phyloP scores from a whole-genome alignment of 2,888 invertebrate species.

The Clitarchus hookeri region DNA sequence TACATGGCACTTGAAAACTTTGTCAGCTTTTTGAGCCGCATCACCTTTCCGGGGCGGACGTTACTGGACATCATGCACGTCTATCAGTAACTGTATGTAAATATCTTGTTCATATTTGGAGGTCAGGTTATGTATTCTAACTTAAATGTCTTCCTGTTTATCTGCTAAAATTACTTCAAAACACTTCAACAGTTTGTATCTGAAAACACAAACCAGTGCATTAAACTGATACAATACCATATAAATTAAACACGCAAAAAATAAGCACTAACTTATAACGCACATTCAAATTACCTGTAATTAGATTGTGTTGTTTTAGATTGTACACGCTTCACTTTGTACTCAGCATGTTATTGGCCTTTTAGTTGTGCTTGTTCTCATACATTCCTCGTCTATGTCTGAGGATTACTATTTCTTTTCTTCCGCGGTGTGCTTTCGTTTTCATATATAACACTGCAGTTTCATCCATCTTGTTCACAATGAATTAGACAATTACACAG shows the following conservation, averaged over 20 bases:
- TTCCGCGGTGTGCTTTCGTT: neutral
- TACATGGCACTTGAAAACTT: neutral
- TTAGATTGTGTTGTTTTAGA: neutral
- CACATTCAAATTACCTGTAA: neutral
- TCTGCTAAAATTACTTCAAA: neutral
- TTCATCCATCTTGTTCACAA: neutral
- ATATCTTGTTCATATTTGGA: neutral
- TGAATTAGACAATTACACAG: neutral
- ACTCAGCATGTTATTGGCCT: neutral
- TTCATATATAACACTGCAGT: neutral
- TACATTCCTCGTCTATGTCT: neutral
- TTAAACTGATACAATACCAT: neutral
- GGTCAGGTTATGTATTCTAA: neutral
- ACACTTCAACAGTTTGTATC: neutral
- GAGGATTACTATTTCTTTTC: neutral
- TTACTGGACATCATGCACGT: no score
- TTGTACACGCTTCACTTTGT: neutral
- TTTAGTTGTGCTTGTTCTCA: neutral
- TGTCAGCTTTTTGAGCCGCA: neutral
- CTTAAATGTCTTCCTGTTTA: neutral
- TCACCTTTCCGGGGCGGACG: neutral
- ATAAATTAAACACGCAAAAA: neutral
- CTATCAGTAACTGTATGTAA: neutral
- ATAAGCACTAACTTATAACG: neutral
- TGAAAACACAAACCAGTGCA: neutral